Base-by-base conservation (phyloP, 92 coral and sea anemone species). In the Hydrozoanthus gracilis region DNA sequence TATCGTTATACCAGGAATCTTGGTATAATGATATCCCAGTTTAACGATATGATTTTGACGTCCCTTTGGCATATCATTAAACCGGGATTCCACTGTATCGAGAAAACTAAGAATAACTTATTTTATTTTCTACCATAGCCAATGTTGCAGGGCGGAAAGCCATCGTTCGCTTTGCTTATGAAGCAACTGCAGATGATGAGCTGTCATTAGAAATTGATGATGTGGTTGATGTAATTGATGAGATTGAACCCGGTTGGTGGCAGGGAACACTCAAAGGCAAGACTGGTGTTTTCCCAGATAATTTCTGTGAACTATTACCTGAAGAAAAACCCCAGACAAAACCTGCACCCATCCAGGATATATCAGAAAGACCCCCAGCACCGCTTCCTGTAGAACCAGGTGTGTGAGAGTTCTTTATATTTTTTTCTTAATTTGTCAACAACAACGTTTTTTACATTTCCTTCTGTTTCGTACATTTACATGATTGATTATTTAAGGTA, bases 241-340 rank as follows among this genome's bases (percentile, higher is more conserved):
- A 94, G 39, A 94, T 92, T 7, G 98, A 96, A 64, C 94, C 90
- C 6, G 98, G 98, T 4, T 96, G 98, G 98, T 96, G 98, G 98
- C 90, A 93, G 58, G 98, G 98, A 14, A 85, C 58, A 5, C 47
- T 92, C 2, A 73, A 61, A 46, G 95, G 93, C 49, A 90, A 76
- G 27, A 56, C 65, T 73, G 98, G 98, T 0, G 93, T 96, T 54
- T 94, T 96, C 71, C 98, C 98, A 8, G 91, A 98, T 11, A 96
- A 96, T 83, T 96, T 96, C 89, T 95, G 95, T 15, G 96, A 91
- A 56, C 82, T 94, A 7, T 62, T 94, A 5, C 89, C 79, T 62
- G 94, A 91, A 20, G 82, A 82, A 55, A 88, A 89, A 56, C 89
- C 89, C 14, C 62, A 14, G 14, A 44, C 76, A 16, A 48, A 7